Conservation (phyloP, 2,113 vertebrate genomes). For the Lucifuga dentata region DNA sequence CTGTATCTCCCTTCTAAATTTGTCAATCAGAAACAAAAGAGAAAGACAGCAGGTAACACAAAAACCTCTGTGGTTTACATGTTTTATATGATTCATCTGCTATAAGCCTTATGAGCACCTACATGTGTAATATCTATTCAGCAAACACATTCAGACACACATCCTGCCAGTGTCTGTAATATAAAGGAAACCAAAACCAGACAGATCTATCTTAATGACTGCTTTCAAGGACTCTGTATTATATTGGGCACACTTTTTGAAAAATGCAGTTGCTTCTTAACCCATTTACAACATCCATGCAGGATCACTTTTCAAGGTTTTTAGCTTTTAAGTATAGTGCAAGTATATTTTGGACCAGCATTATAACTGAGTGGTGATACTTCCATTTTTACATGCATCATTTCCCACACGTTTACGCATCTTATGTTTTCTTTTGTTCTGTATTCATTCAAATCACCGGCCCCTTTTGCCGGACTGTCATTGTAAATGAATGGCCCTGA, state of each 20-base stretch:
- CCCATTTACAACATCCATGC: slow-evolving; percentile 15
- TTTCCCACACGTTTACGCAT: slow-evolving; percentile 8
- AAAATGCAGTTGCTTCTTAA: slow-evolving; percentile 19
- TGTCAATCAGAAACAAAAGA: slow-evolving; percentile 33
- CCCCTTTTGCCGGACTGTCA: slow-evolving; percentile 36
- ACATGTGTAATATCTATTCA: slow-evolving; percentile 56
- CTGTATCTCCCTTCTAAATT: no score
- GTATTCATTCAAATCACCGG: slow-evolving; percentile 40
- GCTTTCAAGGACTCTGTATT: slow-evolving; percentile 39
- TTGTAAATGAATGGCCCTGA: slow-evolving; percentile 45
- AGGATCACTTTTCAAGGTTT: neutral
- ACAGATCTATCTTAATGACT: slow-evolving; percentile 39
- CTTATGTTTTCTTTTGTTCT: slow-evolving; percentile 35
- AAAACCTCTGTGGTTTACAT: slow-evolving; percentile 27
- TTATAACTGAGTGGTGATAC: neutral
- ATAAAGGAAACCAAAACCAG: slow-evolving; percentile 49
- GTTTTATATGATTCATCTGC: slow-evolving; percentile 46
- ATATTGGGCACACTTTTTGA: slow-evolving; percentile 18
- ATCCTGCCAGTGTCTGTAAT: slow-evolving; percentile 41
- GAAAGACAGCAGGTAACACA: slow-evolving; percentile 10
- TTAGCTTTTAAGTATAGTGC: neutral
- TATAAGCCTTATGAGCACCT: slow-evolving; percentile 37
- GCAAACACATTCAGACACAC: slow-evolving; percentile 51
- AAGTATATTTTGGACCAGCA: neutral
- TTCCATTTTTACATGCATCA: slow-evolving; percentile 10